Evolutionary conservation across 37 sponge, comb jelly and placozoan genomes (phyloP).

Genomic region (Theonella swinhoei): DNA sequence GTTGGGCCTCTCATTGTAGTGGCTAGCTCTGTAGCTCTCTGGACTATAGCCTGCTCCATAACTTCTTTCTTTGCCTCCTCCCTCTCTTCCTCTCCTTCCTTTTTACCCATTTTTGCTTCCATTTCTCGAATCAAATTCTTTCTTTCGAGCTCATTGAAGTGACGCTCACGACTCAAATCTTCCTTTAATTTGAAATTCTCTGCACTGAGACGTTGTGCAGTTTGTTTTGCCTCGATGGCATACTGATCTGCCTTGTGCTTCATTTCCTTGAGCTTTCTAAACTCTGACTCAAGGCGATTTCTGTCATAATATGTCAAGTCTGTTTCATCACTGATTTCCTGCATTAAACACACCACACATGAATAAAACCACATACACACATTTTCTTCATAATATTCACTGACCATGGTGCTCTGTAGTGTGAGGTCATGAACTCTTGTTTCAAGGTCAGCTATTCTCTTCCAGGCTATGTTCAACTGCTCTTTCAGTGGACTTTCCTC

Average conservation of each 20-base stretch:
- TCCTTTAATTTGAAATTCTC: conserved; percentile 59
- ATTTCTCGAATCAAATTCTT: conserved; percentile 21
- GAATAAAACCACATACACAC: not conserved
- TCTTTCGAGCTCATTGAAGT: conserved; percentile 30
- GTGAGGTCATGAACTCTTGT: conserved; percentile 42
- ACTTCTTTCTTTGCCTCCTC: not conserved
- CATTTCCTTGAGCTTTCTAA: conserved; percentile 33
- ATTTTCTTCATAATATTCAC: not conserved
- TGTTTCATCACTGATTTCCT: conserved; percentile 33
- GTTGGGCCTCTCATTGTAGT: not conserved
- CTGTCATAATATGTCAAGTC: conserved; percentile 26
- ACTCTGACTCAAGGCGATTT: conserved; percentile 27
- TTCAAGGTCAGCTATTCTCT: conserved; percentile 47
- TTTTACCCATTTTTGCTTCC: conserved; percentile 8
- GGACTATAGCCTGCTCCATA: not conserved
- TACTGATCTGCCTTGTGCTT: conserved; percentile 65
- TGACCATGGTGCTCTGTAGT: not conserved
- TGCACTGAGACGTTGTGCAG: conserved; percentile 56
- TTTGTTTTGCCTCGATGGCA: conserved; percentile 56
- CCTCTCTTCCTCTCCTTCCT: not conserved
- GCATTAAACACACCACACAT: not conserved
- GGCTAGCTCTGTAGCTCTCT: not conserved
- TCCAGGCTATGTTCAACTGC: conserved; percentile 13
- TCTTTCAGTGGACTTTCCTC: not conserved
- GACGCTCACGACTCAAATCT: conserved; percentile 25